Percentiles rank a stretch among this genome's conserved stretches.
Evolutionary conservation across 2,888 invertebrate genomes (phyloP).

Genomic region (Eulithis prunata): DNA sequence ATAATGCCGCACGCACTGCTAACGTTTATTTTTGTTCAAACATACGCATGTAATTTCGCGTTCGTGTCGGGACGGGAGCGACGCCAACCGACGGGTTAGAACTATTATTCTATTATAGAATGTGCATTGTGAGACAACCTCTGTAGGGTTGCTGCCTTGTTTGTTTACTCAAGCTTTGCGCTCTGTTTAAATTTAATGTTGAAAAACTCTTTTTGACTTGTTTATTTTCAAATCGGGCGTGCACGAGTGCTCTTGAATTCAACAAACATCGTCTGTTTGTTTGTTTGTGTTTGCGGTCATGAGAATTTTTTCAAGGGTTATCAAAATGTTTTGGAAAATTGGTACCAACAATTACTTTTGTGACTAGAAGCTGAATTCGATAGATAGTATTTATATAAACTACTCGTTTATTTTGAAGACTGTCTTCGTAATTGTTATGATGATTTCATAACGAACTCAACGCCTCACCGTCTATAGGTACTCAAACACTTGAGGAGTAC

Average conservation of each 20-base stretch:
- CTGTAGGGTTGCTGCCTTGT: conserved; percentile 45
- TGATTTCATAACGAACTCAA: no score
- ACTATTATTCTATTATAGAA: conserved; percentile 48
- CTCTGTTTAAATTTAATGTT: conserved; percentile 56
- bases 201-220: conserved; percentile 68
- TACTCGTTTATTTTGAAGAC: neutral
- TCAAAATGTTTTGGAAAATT: conserved; percentile 50
- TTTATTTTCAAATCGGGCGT: conserved; percentile 75
- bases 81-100: conserved; percentile 35
- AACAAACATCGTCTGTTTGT: conserved; percentile 59
- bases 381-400: conserved; percentile 11
- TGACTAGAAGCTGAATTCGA: conserved; percentile 22
- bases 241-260: conserved; percentile 67
- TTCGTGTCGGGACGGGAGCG: neutral
- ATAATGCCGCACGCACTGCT: conserved; percentile 54
- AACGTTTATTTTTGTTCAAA: conserved; percentile 69
- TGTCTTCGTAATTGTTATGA: neutral
- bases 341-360: conserved; percentile 15
- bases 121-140: conserved; percentile 35
- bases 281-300: conserved; percentile 58
- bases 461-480: neutral
- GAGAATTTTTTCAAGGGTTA: conserved; percentile 60
- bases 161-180: conserved; percentile 47
- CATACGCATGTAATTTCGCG: conserved; percentile 45
- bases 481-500: neutral